phyloP scores from a whole-genome alignment of 2,113 vertebrate genomes.

The Pelodiscus sinensis region DNA sequence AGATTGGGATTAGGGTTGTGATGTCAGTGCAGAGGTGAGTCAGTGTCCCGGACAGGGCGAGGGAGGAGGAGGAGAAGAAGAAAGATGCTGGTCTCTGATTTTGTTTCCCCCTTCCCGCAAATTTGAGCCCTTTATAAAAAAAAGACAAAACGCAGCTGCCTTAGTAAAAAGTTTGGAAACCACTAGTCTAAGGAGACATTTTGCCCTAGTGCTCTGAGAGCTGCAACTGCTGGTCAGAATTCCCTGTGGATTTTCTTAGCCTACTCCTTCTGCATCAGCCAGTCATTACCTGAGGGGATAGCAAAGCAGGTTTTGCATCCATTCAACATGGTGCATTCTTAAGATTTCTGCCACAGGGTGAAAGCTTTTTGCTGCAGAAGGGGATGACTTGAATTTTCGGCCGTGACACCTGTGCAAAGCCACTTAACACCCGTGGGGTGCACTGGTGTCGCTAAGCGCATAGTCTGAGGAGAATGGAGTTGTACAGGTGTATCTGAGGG shows the following conservation, averaged over 20 bases:
- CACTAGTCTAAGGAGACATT: not conserved
- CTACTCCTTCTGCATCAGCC: not conserved
- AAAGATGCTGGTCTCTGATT: not conserved
- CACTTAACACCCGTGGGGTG: not conserved
- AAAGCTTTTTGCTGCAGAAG: not conserved
- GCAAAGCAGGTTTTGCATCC: not conserved
- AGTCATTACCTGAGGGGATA: not conserved
- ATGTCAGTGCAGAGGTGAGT: not conserved
- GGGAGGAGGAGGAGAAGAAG: not conserved
- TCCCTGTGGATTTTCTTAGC: fast-evolving
- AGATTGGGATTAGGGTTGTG: not conserved
- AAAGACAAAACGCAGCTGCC: not conserved
- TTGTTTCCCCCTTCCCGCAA: not conserved
- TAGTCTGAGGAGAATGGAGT: fast-evolving
- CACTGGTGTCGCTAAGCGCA: fast-evolving
- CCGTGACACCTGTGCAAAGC: not conserved
- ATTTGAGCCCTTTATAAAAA: not conserved
- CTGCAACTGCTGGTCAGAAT: constrained; percentile 29
- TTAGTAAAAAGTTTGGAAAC: not conserved
- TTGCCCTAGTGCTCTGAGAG: not conserved
- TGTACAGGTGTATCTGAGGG: not conserved
- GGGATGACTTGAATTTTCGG: not conserved
- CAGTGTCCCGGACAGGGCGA: not conserved
- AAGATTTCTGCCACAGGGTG: fast-evolving
- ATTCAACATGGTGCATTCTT: not conserved